These are phyloP conservation scores for Theretra japonica DNA, from an alignment of 2,888 invertebrate species.

Conservation along the genomic window DNA sequence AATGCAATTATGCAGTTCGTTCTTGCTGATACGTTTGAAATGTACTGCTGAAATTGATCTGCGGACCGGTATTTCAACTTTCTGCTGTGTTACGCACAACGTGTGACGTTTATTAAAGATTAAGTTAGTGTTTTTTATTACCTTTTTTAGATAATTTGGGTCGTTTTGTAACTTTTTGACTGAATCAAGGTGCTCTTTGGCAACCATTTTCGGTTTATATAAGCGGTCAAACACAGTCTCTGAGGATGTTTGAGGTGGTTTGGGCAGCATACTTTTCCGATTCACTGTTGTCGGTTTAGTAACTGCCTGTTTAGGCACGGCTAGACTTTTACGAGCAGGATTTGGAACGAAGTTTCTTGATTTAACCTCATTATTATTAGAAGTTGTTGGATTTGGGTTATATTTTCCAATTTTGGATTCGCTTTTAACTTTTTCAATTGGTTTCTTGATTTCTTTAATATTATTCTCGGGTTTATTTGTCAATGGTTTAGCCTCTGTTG, in stretches of 20 bases:
- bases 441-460: constrained; percentile 31
- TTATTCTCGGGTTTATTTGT: constrained; percentile 24
- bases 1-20: constrained; percentile 66
- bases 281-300: constrained; percentile 18
- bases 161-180: constrained; percentile 51
- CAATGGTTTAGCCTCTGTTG: constrained; percentile 40
- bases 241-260: constrained; percentile 40
- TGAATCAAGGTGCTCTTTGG: constrained; percentile 38
- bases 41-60: constrained; percentile 80
- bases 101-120: constrained; percentile 63
- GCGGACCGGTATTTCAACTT: constrained; percentile 51
- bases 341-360: constrained; percentile 32
- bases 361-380: constrained; percentile 25
- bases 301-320: constrained; percentile 35
- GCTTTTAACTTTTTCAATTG: constrained; percentile 26
- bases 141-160: constrained; percentile 60
- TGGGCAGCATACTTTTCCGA: constrained; percentile 53
- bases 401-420: constrained; percentile 25
- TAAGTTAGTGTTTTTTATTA: constrained; percentile 55
- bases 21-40: constrained; percentile 69
- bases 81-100: constrained; percentile 50
- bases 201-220: constrained; percentile 65
- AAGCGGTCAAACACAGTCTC: constrained; percentile 74
- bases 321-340: constrained; percentile 47
- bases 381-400: not conserved